Conservation (phyloP, 2,113 vertebrate species). For the Numenius arquata region DNA sequence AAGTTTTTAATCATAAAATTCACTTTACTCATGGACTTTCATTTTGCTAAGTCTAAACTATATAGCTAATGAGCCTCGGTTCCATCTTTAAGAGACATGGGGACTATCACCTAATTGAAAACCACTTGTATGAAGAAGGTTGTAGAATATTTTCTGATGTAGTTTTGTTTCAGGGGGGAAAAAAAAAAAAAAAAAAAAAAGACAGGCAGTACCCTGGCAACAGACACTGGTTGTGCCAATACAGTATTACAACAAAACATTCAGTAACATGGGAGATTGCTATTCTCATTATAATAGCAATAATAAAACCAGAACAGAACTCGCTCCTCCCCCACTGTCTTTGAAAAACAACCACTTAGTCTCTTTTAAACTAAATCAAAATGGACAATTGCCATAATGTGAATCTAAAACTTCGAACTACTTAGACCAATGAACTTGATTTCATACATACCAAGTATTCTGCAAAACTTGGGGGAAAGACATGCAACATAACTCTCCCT, state of each 20-base stretch:
- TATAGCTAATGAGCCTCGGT: fast-evolving
- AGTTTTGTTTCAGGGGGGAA: neutral
- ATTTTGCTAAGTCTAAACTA: neutral
- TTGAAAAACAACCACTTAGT: neutral
- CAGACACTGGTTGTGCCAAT: neutral
- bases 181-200: too few relatives aligned
- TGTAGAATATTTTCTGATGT: neutral
- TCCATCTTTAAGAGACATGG: neutral
- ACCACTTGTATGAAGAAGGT: neutral
- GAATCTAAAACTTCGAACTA: neutral
- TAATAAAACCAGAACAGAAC: neutral
- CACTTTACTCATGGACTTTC: neutral
- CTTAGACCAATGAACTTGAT: neutral
- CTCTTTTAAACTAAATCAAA: neutral
- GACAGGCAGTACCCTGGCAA: neutral
- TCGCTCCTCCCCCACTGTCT: neutral
- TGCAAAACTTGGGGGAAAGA: neutral
- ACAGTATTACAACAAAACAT: neutral
- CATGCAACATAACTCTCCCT: neutral
- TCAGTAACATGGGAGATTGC: neutral
- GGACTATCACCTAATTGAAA: neutral
- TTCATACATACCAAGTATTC: neutral
- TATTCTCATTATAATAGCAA: neutral
- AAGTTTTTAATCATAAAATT: neutral
- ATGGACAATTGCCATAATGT: neutral